Conservation (phyloP, 2,888 invertebrate species). For the Dynastes hyllus region DNA sequence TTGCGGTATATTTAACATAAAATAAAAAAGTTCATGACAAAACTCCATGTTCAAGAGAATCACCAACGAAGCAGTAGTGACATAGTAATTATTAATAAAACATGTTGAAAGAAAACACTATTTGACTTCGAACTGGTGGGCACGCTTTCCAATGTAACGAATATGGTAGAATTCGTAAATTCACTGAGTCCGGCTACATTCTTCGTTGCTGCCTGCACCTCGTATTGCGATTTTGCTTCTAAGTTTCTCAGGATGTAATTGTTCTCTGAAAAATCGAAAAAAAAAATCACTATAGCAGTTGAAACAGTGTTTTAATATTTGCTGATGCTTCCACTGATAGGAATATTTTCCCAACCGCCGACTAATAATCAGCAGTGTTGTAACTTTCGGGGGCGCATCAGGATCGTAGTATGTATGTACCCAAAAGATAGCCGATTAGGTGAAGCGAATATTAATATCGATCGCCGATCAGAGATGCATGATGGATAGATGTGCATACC, state of each 20-base stretch:
- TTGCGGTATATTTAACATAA: neutral
- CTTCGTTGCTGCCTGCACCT: slow-evolving; percentile 73
- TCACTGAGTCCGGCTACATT: slow-evolving; percentile 74
- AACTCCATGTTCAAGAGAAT: neutral
- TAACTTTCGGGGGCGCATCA: too few species aligned
- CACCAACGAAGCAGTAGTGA: slow-evolving; percentile 9
- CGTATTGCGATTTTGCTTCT: slow-evolving; percentile 72
- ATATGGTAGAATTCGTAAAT: slow-evolving; percentile 63
- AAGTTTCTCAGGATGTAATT: slow-evolving; percentile 72
- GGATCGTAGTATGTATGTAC: too few species aligned
- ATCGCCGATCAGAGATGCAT: too few species aligned
- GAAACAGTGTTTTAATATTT: too few species aligned
- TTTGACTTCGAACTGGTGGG: slow-evolving; percentile 85
- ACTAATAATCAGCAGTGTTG: too few species aligned
- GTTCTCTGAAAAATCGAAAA: slow-evolving; percentile 67
- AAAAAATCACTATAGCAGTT: neutral
- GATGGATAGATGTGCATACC: too few species aligned
- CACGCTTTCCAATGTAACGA: slow-evolving; percentile 71
- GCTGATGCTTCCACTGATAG: too few species aligned
- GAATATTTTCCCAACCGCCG: too few species aligned
- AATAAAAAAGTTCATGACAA: neutral
- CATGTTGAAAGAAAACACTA: slow-evolving; percentile 68
- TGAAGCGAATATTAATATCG: too few species aligned
- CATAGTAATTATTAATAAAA: neutral
- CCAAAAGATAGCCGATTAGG: too few species aligned